Percentiles rank a stretch among this genome's conserved stretches.
Evolutionary conservation across 1,140 invertebrate species (phyloP).

Genomic region (Eumeta japonica): DNA sequence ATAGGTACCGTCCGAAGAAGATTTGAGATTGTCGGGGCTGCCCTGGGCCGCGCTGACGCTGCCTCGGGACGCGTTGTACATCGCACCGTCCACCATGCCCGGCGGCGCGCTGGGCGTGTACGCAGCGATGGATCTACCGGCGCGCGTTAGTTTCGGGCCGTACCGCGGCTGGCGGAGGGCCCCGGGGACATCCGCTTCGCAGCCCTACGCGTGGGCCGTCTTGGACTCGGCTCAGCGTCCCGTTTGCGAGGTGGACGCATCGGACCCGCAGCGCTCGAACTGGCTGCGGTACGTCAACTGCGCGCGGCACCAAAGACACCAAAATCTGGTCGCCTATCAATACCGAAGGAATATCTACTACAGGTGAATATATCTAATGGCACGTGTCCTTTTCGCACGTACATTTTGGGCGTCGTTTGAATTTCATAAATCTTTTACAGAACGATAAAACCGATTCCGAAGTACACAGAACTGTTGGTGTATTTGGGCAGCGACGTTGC

Average conservation of each 20-base stretch:
- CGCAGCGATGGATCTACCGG: slow-evolving; percentile 26
- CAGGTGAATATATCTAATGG: no score
- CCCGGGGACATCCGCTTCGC: slow-evolving; percentile 15
- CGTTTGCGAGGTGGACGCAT: slow-evolving; percentile 48
- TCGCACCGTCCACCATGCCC: no score
- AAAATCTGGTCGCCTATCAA: slow-evolving; percentile 62
- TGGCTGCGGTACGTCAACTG: slow-evolving; percentile 67
- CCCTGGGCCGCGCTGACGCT: no score
- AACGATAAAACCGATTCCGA: slow-evolving; percentile 50
- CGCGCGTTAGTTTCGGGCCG: slow-evolving; percentile 45
- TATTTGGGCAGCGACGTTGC: slow-evolving; percentile 58
- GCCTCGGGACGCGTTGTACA: no score
- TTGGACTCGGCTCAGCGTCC: slow-evolving; percentile 18
- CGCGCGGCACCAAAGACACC: slow-evolving; percentile 50
- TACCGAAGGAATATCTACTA: slow-evolving; percentile 60
- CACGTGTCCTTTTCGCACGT: no score
- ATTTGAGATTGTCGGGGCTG: no score
- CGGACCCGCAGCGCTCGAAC: slow-evolving; percentile 45
- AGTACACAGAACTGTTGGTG: slow-evolving; percentile 57
- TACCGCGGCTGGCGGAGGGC: slow-evolving; percentile 31
- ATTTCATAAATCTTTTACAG: slow-evolving; percentile 14
- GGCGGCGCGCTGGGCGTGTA: slow-evolving; percentile 46
- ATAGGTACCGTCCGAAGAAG: no score
- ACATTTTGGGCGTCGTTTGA: no score
- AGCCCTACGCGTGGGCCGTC: slow-evolving; percentile 8